These are phyloP conservation scores for Lamellibrachia luymesi DNA, from an alignment of 1,140 invertebrate species.

Conservation along the genomic window DNA sequence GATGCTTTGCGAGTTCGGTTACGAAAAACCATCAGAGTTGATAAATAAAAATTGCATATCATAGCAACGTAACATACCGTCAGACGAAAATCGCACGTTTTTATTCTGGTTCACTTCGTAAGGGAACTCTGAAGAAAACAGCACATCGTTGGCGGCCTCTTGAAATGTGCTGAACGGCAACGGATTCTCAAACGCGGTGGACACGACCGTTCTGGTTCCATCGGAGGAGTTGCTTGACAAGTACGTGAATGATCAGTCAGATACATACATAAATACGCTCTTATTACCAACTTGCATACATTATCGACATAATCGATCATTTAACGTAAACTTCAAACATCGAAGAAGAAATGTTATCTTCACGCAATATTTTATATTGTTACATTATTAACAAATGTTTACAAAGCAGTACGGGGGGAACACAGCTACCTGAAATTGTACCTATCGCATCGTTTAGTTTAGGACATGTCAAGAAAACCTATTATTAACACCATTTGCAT, in stretches of 20 bases:
- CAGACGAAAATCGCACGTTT: not conserved
- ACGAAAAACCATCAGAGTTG: too few species aligned
- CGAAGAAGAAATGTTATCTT: not conserved
- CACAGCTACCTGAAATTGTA: not conserved
- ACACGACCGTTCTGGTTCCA: not conserved
- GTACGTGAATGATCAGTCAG: too few species aligned
- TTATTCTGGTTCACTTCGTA: not conserved
- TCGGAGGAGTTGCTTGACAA: not conserved
- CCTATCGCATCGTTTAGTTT: not conserved
- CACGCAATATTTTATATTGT: not conserved
- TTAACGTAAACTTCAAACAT: not conserved
- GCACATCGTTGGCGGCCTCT: not conserved
- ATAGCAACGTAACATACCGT: not conserved
- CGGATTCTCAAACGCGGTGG: not conserved
- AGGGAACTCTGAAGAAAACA: not conserved
- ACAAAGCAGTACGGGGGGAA: too few species aligned
- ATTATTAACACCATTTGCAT: too few species aligned
- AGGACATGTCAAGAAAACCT: not conserved
- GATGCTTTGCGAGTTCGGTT: not conserved
- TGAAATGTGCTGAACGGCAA: not conserved
- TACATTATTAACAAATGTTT: not conserved
- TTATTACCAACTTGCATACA: not conserved
- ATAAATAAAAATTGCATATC: not conserved
- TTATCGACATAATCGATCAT: not conserved
- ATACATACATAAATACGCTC: not conserved